phyloP scores from a whole-genome alignment of 92 coral and sea anemone genomes.

The Epizoanthus stellaris region DNA sequence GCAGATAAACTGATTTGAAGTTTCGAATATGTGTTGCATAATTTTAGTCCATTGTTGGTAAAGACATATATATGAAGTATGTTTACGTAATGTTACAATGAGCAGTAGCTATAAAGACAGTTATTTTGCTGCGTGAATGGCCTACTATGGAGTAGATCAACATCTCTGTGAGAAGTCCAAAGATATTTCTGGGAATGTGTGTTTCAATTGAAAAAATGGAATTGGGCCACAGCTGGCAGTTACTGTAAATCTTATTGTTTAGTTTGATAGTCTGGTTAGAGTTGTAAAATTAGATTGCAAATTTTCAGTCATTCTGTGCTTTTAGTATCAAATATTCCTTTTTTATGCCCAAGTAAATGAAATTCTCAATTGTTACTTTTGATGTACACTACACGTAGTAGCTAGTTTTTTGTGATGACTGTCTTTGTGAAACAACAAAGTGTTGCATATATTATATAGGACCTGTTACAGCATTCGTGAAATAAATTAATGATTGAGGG shows the following conservation, averaged over 20 bases:
- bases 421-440: slow-evolving; percentile 2
- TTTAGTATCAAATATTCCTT: not conserved
- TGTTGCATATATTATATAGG: not conserved
- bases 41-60: not conserved
- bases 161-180: not conserved
- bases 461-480: slow-evolving; percentile 3
- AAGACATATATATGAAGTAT: too few relatives aligned
- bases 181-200: not conserved
- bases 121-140: slow-evolving; percentile 24
- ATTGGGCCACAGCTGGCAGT: slow-evolving; percentile 6
- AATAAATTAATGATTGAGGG: slow-evolving; percentile 15
- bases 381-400: not conserved
- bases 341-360: slow-evolving; percentile 1
- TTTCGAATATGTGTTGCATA: too few relatives aligned
- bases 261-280: not conserved
- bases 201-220: slow-evolving; percentile 7
- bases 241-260: slow-evolving; percentile 3
- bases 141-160: not conserved
- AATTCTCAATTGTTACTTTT: not conserved
- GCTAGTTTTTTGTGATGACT: not conserved
- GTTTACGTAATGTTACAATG: too few relatives aligned
- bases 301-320: not conserved
- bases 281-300: not conserved
- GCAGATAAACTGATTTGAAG: too few relatives aligned
- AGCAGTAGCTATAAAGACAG: not conserved